Percentiles rank a stretch among this genome's conserved stretches.
These are phyloP conservation scores for Rhinopomastus cyanomelas DNA, from an alignment of 2,113 vertebrate species.

Conservation along the genomic window DNA sequence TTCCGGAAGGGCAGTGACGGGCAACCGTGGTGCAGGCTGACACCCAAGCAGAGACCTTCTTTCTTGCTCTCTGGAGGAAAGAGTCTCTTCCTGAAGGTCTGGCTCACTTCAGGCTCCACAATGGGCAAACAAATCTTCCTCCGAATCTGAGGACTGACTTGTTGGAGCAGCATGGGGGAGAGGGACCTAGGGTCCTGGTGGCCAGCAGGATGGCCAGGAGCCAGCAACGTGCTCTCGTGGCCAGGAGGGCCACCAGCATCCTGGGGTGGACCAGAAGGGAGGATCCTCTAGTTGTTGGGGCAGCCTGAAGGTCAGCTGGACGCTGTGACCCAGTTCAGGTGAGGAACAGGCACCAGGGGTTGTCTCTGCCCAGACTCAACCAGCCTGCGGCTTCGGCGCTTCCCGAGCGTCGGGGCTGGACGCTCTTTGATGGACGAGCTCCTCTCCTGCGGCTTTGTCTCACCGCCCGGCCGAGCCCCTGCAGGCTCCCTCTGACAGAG, in stretches of 20 bases:
- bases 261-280: no score
- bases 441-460: not conserved
- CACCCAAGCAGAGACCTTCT: not conserved
- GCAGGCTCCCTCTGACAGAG: not conserved
- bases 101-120: not conserved
- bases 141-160: no score
- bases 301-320: rapidly evolving
- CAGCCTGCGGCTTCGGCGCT: rapidly evolving
- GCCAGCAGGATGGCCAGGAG: no score
- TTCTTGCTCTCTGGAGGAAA: not conserved
- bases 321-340: not conserved
- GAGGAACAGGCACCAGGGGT: not conserved
- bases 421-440: not conserved
- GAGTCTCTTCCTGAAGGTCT: not conserved
- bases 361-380: not conserved
- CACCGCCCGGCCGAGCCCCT: not conserved
- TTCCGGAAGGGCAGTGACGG: not conserved
- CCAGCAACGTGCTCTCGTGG: no score
- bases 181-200: no score
- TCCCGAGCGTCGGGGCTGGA: not conserved
- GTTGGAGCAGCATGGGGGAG: no score
- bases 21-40: not conserved
- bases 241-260: no score
- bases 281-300: rapidly evolving
- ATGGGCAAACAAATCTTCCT: not conserved